Conservation (phyloP, 1,140 invertebrate species). For the Drosophila sucinea region DNA sequence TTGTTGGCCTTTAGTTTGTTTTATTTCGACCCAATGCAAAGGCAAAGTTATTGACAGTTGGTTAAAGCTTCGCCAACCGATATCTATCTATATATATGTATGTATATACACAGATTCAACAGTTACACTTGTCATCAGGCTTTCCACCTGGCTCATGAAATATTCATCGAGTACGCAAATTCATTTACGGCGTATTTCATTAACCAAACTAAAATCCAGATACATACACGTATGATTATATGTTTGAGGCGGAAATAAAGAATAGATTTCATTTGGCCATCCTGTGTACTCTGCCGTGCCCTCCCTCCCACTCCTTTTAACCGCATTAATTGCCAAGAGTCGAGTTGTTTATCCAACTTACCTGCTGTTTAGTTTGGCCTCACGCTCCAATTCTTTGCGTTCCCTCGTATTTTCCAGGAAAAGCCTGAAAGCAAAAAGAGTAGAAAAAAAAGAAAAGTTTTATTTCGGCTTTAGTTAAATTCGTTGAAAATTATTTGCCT, state of each 20-base stretch:
- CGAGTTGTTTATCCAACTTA: conserved; percentile 67
- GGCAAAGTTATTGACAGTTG: conserved; percentile 41
- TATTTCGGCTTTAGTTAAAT: conserved; percentile 59
- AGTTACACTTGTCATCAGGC: conserved; percentile 27
- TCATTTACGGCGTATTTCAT: conserved; percentile 49
- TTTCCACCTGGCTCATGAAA: conserved; percentile 41
- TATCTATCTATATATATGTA: not conserved
- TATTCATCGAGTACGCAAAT: conserved; percentile 54
- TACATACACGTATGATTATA: not conserved
- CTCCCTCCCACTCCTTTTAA: conserved; percentile 6
- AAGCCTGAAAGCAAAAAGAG: conserved; percentile 48
- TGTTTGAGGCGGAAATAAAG: conserved; percentile 5
- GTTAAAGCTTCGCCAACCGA: conserved; percentile 13
- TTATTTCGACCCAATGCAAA: conserved; percentile 19
- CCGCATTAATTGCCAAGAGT: conserved; percentile 54
- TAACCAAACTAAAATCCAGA: conserved; percentile 17
- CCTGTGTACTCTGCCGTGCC: not conserved
- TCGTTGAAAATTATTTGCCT: conserved; percentile 71
- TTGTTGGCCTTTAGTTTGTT: not conserved
- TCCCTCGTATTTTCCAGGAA: conserved; percentile 29
- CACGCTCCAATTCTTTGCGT: conserved; percentile 56
- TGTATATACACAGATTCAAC: conserved; percentile 18
- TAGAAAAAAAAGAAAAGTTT: conserved; percentile 49
- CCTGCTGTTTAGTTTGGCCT: conserved; percentile 71
- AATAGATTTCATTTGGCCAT: conserved; percentile 25